Evolutionary conservation across 2,797 vertebrate species (phyloP).

Genomic region (Mus spretus): DNA sequence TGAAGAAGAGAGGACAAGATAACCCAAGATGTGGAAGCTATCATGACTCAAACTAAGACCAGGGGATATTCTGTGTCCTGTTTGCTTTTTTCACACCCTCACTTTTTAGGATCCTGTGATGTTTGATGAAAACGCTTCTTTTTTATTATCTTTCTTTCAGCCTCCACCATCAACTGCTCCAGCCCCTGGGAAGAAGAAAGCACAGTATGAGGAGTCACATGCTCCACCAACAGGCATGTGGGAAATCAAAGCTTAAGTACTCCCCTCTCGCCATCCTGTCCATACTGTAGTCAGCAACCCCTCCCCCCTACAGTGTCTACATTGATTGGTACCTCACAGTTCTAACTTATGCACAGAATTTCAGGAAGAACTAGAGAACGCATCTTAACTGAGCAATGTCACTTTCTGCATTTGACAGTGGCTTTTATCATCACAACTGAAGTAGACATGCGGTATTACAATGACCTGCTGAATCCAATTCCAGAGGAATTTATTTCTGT

Average conservation of each 20-base stretch:
- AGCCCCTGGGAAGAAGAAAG: conserved; percentile 87
- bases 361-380: background rate
- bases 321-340: background rate
- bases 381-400: background rate
- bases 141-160: conserved; percentile 72
- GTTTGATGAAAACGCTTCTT: background rate
- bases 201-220: conserved; percentile 81
- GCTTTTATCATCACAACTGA: conserved; percentile 78
- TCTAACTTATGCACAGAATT: background rate
- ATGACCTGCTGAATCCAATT: conserved; percentile 91
- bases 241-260: background rate
- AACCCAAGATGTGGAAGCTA: background rate
- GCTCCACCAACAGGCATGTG: conserved; percentile 76
- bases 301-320: background rate
- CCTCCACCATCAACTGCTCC: background rate
- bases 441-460: conserved; percentile 93
- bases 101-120: background rate
- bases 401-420: conserved; percentile 67
- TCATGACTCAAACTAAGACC: background rate
- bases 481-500: conserved; percentile 93
- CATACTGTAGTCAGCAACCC: fast-evolving
- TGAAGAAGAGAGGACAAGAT: background rate
- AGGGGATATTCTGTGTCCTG: fast-evolving
- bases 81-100: background rate
- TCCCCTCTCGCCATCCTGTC: no score